These are phyloP conservation scores for Drosophila meridionalis DNA, from an alignment of 2,888 invertebrate species.

Conservation along the genomic window DNA sequence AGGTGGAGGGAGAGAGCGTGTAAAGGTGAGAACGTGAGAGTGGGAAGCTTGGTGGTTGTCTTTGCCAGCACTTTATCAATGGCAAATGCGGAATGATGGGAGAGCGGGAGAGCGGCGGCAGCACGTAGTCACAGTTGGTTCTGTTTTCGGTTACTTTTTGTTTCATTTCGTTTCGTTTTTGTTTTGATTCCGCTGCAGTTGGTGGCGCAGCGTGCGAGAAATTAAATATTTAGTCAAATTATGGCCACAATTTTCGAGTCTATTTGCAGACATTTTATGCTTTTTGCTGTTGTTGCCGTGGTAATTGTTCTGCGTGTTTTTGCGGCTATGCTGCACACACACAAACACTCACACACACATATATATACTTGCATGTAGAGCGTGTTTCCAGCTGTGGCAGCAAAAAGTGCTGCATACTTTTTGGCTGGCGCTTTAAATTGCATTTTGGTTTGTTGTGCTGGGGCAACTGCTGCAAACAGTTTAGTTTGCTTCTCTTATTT, in stretches of 20 bases:
- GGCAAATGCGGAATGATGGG: slow-evolving; percentile 30
- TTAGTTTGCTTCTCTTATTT: background rate
- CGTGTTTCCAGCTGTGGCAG: slow-evolving; percentile 11
- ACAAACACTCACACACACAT: slow-evolving; percentile 5
- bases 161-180: slow-evolving; percentile 27
- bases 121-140: background rate
- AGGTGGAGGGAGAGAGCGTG: background rate
- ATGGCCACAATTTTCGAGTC: slow-evolving; percentile 73
- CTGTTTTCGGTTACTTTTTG: slow-evolving; percentile 20
- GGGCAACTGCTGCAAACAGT: background rate
- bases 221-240: slow-evolving; percentile 80
- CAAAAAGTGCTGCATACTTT: slow-evolving; percentile 62
- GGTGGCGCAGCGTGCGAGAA: slow-evolving; percentile 52
- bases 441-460: background rate
- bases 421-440: slow-evolving; percentile 33
- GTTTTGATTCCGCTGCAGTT: slow-evolving; percentile 29
- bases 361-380: background rate
- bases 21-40: background rate
- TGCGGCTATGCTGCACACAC: slow-evolving; percentile 16
- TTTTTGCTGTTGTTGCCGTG: slow-evolving; percentile 22
- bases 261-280: slow-evolving; percentile 27
- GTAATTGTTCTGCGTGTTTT: slow-evolving; percentile 63
- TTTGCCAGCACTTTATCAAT: slow-evolving; percentile 68
- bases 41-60: slow-evolving; percentile 19
- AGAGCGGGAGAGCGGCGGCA: background rate